These are phyloP conservation scores for Orientallactaga bullata DNA, from an alignment of 2,113 vertebrate species.

Conservation along the genomic window DNA sequence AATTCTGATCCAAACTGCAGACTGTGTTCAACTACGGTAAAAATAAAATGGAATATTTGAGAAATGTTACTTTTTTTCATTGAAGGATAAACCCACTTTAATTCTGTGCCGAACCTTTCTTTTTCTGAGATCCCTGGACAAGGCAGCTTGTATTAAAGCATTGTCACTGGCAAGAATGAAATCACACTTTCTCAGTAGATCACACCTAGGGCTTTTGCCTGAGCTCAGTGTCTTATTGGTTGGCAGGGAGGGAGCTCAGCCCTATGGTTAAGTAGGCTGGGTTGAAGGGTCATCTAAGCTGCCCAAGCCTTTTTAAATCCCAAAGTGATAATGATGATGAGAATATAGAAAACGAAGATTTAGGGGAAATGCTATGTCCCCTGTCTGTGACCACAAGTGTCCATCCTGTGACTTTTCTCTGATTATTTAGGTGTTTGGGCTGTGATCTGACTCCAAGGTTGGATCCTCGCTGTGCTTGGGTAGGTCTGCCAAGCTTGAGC, in stretches of 20 bases:
- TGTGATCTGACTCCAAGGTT: background rate
- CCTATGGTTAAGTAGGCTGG: background rate
- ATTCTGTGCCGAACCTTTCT: background rate
- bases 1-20: slow-evolving; percentile 58
- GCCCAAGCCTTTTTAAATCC: background rate
- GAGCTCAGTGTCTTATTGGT: no score
- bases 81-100: background rate
- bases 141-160: background rate
- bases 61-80: background rate
- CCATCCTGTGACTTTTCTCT: background rate
- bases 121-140: background rate
- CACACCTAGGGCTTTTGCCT: background rate
- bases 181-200: background rate
- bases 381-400: background rate
- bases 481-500: no score
- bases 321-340: no score
- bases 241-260: background rate
- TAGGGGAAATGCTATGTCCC: background rate
- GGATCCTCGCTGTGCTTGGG: background rate
- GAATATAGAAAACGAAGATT: background rate
- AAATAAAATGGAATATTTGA: slow-evolving; percentile 71
- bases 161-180: background rate
- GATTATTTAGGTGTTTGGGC: background rate
- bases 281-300: background rate
- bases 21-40: slow-evolving; percentile 34